These are phyloP conservation scores for Metopia argyrocephala DNA, from an alignment of 2,888 invertebrate genomes.

Conservation along the genomic window DNA sequence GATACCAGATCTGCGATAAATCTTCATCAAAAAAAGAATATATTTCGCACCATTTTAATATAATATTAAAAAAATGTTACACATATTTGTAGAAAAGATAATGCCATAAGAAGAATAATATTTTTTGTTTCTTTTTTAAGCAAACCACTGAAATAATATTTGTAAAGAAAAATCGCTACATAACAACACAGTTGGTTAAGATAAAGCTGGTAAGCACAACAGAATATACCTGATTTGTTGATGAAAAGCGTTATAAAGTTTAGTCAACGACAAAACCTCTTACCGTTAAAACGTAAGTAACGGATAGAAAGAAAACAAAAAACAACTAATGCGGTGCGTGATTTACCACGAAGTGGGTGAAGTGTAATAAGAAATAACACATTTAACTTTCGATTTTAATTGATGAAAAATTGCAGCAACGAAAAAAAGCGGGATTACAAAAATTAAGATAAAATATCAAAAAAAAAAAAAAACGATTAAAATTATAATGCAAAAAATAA, in stretches of 20 bases:
- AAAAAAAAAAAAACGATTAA: background rate
- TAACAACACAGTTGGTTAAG: constrained; percentile 30
- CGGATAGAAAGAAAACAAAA: constrained; percentile 28
- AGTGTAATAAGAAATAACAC: constrained; percentile 5
- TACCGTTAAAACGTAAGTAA: constrained; percentile 53
- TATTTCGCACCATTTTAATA: too few species aligned
- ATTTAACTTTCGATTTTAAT: constrained; percentile 54
- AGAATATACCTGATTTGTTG: constrained; percentile 41
- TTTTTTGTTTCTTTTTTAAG: too few species aligned
- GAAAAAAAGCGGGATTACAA: constrained; percentile 24
- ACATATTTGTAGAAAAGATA: too few species aligned
- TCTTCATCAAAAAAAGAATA: too few species aligned
- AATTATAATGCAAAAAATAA: background rate
- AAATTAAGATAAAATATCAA: constrained; percentile 8
- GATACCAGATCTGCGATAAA: too few species aligned
- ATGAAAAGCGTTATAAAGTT: constrained; percentile 43
- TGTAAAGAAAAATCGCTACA: constrained; percentile 34
- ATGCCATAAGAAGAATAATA: too few species aligned
- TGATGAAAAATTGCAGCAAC: background rate
- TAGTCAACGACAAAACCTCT: constrained; percentile 62
- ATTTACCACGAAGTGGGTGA: constrained; percentile 2
- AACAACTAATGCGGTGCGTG: constrained; percentile 15
- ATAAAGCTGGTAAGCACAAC: constrained; percentile 27
- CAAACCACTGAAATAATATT: too few species aligned
- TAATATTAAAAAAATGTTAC: too few species aligned